A percentile compares a stretch with the other conserved stretches of the same genome.
phyloP scores from a whole-genome alignment of 2,113 vertebrate species.

The Lanius collurio region DNA sequence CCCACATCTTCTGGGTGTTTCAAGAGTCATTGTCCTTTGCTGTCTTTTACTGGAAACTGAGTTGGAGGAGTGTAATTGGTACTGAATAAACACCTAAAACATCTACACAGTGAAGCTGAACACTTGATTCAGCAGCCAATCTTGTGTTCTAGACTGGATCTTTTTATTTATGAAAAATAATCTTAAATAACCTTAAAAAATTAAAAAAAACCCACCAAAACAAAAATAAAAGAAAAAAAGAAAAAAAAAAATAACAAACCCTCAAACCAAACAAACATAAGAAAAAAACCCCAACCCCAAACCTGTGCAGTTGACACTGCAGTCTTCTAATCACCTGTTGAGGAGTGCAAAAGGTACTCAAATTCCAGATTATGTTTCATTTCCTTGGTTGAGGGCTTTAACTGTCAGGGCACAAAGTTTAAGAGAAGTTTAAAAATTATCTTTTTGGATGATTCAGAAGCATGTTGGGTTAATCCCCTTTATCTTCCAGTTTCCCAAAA shows the following conservation, averaged over 20 bases:
- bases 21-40: background rate
- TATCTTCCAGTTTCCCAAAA: background rate
- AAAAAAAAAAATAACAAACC: no score
- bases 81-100: background rate
- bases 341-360: background rate
- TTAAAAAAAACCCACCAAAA: no score
- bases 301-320: background rate
- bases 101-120: background rate
- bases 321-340: background rate
- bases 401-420: background rate
- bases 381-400: background rate
- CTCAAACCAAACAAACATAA: background rate
- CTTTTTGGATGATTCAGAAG: background rate
- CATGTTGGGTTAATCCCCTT: background rate
- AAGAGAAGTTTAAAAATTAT: background rate
- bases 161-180: background rate
- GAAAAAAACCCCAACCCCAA: rapidly evolving
- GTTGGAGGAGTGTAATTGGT: background rate
- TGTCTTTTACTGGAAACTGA: background rate
- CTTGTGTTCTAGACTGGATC: rapidly evolving
- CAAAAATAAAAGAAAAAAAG: no score
- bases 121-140: background rate
- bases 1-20: background rate
- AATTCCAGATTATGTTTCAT: background rate
- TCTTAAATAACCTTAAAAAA: background rate